phyloP scores from a whole-genome alignment of 2,113 vertebrate genomes.

The Platichthys stellatus region DNA sequence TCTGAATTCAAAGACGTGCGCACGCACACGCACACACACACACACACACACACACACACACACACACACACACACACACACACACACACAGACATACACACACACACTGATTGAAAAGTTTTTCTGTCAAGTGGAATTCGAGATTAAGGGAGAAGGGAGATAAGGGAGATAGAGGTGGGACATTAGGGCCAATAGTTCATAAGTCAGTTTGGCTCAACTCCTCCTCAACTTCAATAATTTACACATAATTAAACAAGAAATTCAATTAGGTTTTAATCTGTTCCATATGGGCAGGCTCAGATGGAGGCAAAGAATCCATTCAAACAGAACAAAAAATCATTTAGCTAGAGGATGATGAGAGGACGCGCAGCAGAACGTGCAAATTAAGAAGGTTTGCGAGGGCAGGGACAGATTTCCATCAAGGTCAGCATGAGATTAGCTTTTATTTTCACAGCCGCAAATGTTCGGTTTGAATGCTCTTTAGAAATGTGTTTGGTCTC shows the following conservation, averaged over 20 bases:
- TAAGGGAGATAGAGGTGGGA: neutral
- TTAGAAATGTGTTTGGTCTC: neutral
- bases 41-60: no score
- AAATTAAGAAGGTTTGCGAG: conserved; percentile 28
- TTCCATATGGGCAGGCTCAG: conserved; percentile 53
- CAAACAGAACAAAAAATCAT: conserved; percentile 50
- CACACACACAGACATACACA: neutral
- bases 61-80: neutral
- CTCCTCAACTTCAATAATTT: conserved; percentile 54
- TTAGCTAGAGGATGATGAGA: conserved; percentile 39
- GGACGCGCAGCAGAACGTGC: neutral
- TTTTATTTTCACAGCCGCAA: neutral
- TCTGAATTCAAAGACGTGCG: neutral
- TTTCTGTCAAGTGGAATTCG: neutral
- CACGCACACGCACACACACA: neutral
- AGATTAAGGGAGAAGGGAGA: neutral
- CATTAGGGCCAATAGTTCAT: conserved; percentile 10
- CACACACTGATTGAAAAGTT: neutral
- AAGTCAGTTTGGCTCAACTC: conserved; percentile 15
- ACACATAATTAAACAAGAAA: conserved; percentile 60
- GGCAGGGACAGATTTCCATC: conserved; percentile 2
- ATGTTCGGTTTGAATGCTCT: neutral
- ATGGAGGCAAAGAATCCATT: conserved; percentile 46
- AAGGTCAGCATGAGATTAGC: neutral
- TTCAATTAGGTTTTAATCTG: conserved; percentile 66